These are phyloP conservation scores for Myodes glareolus DNA, from an alignment of 2,113 vertebrate species.

Conservation along the genomic window DNA sequence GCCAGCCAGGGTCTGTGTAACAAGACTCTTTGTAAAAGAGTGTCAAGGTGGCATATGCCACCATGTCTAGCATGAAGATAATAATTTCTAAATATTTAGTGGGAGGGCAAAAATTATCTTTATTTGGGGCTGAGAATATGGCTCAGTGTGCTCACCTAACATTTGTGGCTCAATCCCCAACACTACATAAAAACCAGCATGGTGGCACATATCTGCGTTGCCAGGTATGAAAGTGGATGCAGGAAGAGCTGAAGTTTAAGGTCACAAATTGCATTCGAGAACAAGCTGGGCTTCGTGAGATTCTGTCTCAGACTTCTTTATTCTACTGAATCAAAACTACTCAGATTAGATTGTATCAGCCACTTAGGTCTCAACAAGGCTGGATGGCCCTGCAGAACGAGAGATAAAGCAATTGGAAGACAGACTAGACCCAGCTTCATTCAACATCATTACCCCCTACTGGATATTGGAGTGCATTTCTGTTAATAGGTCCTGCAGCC, in stretches of 20 bases:
- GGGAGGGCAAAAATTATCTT: neutral
- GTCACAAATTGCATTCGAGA: neutral
- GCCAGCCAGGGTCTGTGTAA: neutral
- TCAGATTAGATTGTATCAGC: neutral
- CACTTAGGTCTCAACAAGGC: constrained; percentile 86
- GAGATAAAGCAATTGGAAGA: constrained; percentile 87
- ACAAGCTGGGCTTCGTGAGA: neutral
- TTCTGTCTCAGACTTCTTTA: neutral
- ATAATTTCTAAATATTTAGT: neutral
- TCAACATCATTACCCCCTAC: constrained; percentile 95
- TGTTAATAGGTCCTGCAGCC: constrained; percentile 93
- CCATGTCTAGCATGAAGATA: neutral
- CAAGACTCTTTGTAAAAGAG: neutral
- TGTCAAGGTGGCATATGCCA: neutral
- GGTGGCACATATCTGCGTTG: neutral
- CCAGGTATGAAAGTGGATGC: neutral
- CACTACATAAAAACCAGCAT: neutral
- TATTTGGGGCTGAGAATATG: neutral
- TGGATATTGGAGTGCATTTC: constrained; percentile 97
- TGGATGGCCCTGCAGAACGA: constrained; percentile 92
- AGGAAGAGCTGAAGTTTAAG: neutral
- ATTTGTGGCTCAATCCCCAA: neutral
- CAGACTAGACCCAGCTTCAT: constrained; percentile 97
- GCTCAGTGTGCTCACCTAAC: neutral
- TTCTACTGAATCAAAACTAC: neutral